These are phyloP conservation scores for Odontamblyopus lacepedii DNA, from an alignment of 2,797 vertebrate species.

Conservation along the genomic window DNA sequence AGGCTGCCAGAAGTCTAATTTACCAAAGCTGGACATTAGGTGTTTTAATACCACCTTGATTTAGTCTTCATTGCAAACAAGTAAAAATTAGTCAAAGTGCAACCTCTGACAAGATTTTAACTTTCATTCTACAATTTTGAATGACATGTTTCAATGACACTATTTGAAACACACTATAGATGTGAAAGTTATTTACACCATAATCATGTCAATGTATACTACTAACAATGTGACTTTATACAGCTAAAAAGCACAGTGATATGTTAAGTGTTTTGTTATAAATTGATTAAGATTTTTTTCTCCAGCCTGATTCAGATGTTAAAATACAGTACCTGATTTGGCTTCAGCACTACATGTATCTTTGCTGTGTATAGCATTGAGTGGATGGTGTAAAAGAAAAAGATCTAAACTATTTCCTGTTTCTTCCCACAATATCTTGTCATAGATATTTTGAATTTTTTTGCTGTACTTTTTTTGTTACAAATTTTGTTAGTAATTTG, in stretches of 20 bases:
- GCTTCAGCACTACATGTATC: neutral
- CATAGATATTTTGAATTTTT: slow-evolving; percentile 11
- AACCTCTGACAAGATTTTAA: neutral
- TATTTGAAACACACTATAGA: slow-evolving; percentile 12
- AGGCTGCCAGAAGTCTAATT: neutral
- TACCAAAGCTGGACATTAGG: neutral
- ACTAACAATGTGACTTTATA: slow-evolving; percentile 12
- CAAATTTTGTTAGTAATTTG: slow-evolving; percentile 9
- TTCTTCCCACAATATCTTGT: neutral
- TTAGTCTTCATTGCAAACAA: neutral
- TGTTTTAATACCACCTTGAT: neutral
- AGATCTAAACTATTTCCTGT: neutral
- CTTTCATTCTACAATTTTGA: slow-evolving; percentile 4
- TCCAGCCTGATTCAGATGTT: neutral
- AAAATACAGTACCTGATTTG: neutral
- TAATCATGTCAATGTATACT: slow-evolving; percentile 1
- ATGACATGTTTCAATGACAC: slow-evolving; percentile 29
- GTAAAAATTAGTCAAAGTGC: neutral
- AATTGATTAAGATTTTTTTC: neutral
- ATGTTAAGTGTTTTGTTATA: slow-evolving; percentile 8
- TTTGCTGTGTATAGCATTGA: neutral
- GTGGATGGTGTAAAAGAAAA: neutral
- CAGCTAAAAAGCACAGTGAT: slow-evolving; percentile 6
- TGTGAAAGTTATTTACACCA: slow-evolving; percentile 4
- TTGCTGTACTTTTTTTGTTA: slow-evolving; percentile 22